phyloP scores from a whole-genome alignment of 2,797 vertebrate genomes.

The Apodemus agrarius region DNA sequence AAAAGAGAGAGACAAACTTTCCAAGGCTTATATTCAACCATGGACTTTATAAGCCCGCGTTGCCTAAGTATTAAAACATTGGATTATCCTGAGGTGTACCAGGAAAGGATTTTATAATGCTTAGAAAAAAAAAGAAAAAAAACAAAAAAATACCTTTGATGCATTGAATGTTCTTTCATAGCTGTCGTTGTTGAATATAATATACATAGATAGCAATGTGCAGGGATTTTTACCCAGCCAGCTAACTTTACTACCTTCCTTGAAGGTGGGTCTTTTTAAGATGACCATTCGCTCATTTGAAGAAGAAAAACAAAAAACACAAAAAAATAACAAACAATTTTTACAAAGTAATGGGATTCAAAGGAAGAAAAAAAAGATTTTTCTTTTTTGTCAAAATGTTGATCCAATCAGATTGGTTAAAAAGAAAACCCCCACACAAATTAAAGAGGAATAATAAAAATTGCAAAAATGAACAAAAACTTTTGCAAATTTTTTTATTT shows the following conservation, averaged over 20 bases:
- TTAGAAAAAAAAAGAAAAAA: slow-evolving; percentile 88
- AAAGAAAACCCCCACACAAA: slow-evolving; percentile 86
- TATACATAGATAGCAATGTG: slow-evolving; percentile 96
- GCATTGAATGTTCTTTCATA: slow-evolving; percentile 99
- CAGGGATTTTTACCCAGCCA: slow-evolving; percentile 99
- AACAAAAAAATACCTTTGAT: slow-evolving; percentile 94
- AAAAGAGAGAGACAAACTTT: slow-evolving; percentile 92
- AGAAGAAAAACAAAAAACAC: slow-evolving; percentile 88
- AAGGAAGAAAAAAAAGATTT: slow-evolving; percentile 89
- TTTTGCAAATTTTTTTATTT: slow-evolving; percentile 92
- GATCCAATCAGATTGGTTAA: slow-evolving; percentile 93
- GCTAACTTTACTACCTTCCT: slow-evolving; percentile 99
- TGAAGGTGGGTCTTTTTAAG: slow-evolving; percentile 99
- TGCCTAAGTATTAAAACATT: slow-evolving; percentile 99
- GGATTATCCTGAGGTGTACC: slow-evolving; percentile 97
- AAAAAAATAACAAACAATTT: slow-evolving; percentile 88
- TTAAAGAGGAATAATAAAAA: slow-evolving; percentile 94
- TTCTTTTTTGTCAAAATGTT: slow-evolving; percentile 90
- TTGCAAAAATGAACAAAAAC: slow-evolving; percentile 91
- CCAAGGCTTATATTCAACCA: slow-evolving; percentile 99
- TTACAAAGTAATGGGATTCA: slow-evolving; percentile 91
- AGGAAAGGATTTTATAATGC: slow-evolving; percentile 95
- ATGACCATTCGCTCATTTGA: slow-evolving; percentile 98
- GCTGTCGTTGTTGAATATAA: slow-evolving; percentile 97
- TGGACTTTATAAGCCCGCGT: slow-evolving; percentile 99